A percentile compares a stretch with the other conserved stretches of the same genome.
phyloP scores from a whole-genome alignment of 1,140 invertebrate species.

The Drosophila orosa region DNA sequence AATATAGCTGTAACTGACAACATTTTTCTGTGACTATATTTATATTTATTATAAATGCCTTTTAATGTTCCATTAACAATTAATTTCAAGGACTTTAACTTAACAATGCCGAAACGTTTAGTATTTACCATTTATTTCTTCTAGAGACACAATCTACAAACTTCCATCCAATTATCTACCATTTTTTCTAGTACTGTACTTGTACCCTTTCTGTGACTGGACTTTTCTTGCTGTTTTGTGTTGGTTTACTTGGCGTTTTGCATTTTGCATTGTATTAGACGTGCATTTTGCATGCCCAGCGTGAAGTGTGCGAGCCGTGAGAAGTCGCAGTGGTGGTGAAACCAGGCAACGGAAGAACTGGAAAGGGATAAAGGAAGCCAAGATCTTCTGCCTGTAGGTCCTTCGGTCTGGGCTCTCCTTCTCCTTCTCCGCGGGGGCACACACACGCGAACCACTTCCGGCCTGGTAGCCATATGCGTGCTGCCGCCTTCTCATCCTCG shows the following conservation, averaged over 20 bases:
- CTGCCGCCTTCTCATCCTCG: background rate
- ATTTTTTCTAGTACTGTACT: background rate
- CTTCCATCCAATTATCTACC: background rate
- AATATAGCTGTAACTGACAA: background rate
- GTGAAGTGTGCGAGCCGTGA: conserved; percentile 63
- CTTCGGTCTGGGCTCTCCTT: conserved; percentile 3
- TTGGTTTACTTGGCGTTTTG: conserved; percentile 71
- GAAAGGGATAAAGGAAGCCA: conserved; percentile 6
- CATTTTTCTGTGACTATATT: background rate
- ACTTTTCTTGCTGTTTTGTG: conserved; percentile 17
- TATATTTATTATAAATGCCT: background rate
- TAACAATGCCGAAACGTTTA: background rate
- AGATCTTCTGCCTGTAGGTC: conserved; percentile 36
- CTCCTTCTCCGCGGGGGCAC: conserved; percentile 31
- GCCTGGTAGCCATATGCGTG: conserved; percentile 43
- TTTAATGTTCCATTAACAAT: background rate
- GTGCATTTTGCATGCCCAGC: conserved; percentile 81
- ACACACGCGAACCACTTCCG: conserved; percentile 71
- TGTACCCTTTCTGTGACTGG: background rate
- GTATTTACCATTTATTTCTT: background rate
- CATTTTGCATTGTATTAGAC: conserved; percentile 79
- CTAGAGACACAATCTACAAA: too few relatives aligned
- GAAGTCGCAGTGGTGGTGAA: conserved; percentile 51
- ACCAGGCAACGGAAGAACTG: conserved; percentile 8
- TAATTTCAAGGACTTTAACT: too few relatives aligned